Conservation (phyloP, 2,888 invertebrate species). For the Hyposoter dolosus region DNA sequence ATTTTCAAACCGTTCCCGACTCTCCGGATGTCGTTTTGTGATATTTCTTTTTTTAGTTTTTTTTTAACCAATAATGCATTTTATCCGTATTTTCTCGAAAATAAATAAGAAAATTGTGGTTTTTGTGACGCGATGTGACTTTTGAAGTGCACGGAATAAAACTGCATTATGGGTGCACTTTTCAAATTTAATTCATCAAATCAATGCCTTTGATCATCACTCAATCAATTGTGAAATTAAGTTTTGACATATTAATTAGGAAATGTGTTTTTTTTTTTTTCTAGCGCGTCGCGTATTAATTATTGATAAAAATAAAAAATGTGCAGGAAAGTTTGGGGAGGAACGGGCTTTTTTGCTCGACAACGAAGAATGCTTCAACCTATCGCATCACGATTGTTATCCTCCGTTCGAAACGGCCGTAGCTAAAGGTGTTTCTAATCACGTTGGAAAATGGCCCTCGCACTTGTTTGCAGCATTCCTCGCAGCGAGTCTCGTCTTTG, state of each 20-base stretch:
- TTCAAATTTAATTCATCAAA: background rate
- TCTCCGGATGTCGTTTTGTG: background rate
- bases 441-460: slow-evolving; percentile 76
- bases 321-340: slow-evolving; percentile 58
- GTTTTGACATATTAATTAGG: background rate
- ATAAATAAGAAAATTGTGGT: background rate
- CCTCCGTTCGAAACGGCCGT: slow-evolving; percentile 69
- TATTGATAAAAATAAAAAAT: slow-evolving; percentile 2
- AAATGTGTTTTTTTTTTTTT: background rate
- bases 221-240: background rate
- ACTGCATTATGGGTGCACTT: no score
- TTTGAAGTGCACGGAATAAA: no score
- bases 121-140: background rate
- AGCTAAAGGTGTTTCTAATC: slow-evolving; percentile 73
- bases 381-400: slow-evolving; percentile 33
- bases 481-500: slow-evolving; percentile 73
- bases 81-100: background rate
- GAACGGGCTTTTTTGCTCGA: slow-evolving; percentile 61
- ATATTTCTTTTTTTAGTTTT: background rate
- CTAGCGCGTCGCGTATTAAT: background rate
- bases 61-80: background rate
- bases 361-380: slow-evolving; percentile 36
- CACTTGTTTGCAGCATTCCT: slow-evolving; percentile 75
- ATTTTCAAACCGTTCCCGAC: slow-evolving; percentile 1
- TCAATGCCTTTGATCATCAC: background rate